Evolutionary conservation across 2,113 vertebrate genomes (phyloP).

Genomic region (Xiphophorus couchianus): DNA sequence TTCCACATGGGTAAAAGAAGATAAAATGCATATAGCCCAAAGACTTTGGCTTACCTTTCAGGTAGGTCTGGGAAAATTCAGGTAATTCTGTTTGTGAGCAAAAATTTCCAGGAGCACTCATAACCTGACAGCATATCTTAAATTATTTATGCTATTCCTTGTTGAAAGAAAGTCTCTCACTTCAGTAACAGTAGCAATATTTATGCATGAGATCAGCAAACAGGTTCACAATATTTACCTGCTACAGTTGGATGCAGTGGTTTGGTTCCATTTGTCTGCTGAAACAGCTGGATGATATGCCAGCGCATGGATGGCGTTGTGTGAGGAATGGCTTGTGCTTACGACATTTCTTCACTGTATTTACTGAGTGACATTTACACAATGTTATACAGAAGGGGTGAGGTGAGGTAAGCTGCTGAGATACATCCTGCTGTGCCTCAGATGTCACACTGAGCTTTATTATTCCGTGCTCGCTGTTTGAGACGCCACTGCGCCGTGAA

Average conservation of each 20-base stretch:
- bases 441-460: constrained; percentile 44
- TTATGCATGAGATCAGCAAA: constrained; percentile 66
- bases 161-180: constrained; percentile 47
- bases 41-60: constrained; percentile 55
- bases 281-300: constrained; percentile 47
- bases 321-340: constrained; percentile 41
- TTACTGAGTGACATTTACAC: constrained; percentile 61
- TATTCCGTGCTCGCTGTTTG: constrained; percentile 28
- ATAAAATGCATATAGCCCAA: constrained; percentile 51
- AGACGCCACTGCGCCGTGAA: constrained; percentile 19
- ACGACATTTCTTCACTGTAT: constrained; percentile 46
- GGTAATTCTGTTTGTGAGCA: constrained; percentile 54
- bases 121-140: constrained; percentile 61
- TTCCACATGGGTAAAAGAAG: constrained; percentile 47
- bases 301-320: constrained; percentile 9
- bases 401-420: constrained; percentile 47
- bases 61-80: constrained; percentile 51
- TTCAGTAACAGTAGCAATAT: constrained; percentile 64
- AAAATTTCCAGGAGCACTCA: constrained; percentile 65
- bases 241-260: constrained; percentile 45
- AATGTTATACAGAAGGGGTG: constrained; percentile 50
- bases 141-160: constrained; percentile 73
- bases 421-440: constrained; percentile 32
- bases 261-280: constrained; percentile 61
- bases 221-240: constrained; percentile 47